Conservation (phyloP, 2,113 vertebrate genomes). For the Eubucco bourcierii region DNA sequence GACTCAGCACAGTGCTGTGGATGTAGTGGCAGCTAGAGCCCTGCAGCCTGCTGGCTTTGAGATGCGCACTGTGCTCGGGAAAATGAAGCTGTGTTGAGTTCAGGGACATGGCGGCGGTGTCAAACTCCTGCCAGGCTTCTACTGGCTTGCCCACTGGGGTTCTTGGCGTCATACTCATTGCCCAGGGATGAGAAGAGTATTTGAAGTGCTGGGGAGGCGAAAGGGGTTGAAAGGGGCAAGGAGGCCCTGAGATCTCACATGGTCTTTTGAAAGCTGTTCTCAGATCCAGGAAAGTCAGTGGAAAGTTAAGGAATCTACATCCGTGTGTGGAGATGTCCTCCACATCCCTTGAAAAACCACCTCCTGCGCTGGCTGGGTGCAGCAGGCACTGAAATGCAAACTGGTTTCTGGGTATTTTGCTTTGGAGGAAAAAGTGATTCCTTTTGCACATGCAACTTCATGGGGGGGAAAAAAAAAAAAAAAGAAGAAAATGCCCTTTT, state of each 20-base stretch:
- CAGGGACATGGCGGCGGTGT: fast-evolving
- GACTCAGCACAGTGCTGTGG: background rate
- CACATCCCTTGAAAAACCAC: background rate
- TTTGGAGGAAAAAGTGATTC: background rate
- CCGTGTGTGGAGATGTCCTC: background rate
- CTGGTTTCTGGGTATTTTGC: background rate
- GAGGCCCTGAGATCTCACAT: background rate
- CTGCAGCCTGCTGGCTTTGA: background rate
- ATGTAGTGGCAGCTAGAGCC: background rate
- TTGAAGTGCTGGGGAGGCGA: fast-evolving
- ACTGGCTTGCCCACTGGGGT: background rate
- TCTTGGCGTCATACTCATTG: background rate
- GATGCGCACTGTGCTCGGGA: fast-evolving
- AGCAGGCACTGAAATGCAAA: background rate
- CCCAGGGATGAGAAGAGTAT: background rate
- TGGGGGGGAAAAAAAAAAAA: fast-evolving
- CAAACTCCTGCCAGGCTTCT: background rate
- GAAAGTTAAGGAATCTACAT: background rate
- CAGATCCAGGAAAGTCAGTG: background rate
- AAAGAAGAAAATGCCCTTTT: background rate
- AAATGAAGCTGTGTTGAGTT: background rate
- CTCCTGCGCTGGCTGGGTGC: background rate
- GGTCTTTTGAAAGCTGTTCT: background rate
- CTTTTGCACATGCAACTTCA: background rate
- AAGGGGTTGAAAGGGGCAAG: background rate